Evolutionary conservation across 1,140 invertebrate species (phyloP), one percentile per base, ranked within the genome.

Genomic region (Drosophila lowei): DNA sequence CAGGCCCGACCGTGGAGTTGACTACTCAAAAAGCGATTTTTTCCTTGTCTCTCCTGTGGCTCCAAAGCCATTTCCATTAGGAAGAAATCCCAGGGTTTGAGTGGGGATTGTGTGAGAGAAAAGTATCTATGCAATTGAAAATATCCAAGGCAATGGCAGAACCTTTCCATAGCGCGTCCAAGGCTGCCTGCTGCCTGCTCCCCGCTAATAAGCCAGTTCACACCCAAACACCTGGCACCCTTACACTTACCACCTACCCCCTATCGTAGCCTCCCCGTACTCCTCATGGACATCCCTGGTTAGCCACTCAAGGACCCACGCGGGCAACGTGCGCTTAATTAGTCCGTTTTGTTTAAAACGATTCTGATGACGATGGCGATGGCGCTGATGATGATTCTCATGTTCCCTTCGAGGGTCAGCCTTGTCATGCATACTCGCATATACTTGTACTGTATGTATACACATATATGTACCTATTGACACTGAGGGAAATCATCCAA

Each of bases 291-390:
- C 34, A 38, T 13, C 34, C 34, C 34, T 30, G 23, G 15, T 56
- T 44, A 56, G n/a, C 42, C 67, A 70, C 56, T 72, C 49, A 48
- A 75, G 72, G 61, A 73, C 67, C 61, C 34, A 49, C 65, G 54
- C 57, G 57, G 44, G 23, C 65, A 77, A 73, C 81, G 77, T 86
- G 60, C 73, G 74, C 78, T 83, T 88, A 86, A 86, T 86, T 86
- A 88, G 83, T 86, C 78, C 83, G 83, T 86, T 86, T 88, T 85
- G 83, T 79, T 88, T 83, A 81, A 86, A 86, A 81, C 70, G 74
- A 74, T 81, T 86, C 73, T 81, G 71, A 84, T 79, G 79, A 65
- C 55, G 71, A 75, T 63, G 70, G 30, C 30, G 30, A 11, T 73
- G 77, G 55, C 54, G 55, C 65, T 73, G 59, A 73, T 68, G 65